Evolutionary conservation across 2,113 vertebrate species (phyloP).

Genomic region (Cottus gobio): DNA sequence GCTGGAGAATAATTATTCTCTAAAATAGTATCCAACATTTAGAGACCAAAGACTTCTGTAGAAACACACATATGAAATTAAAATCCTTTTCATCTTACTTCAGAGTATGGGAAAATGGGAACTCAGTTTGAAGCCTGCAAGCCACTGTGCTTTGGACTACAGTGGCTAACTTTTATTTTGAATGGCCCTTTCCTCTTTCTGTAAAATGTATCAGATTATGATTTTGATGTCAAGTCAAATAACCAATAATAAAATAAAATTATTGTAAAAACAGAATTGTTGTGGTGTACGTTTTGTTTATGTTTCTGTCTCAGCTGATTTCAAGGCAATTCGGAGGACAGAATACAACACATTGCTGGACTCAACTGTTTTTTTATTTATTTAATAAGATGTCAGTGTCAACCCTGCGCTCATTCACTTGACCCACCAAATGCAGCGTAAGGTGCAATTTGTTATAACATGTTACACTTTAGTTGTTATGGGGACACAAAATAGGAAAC

Average conservation of each 20-base stretch:
- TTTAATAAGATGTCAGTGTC: background rate
- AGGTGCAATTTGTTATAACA: background rate
- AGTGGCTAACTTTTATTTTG: background rate
- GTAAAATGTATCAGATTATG: slow-evolving; percentile 31
- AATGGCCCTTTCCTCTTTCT: slow-evolving; percentile 20
- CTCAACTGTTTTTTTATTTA: background rate
- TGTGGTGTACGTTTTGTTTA: background rate
- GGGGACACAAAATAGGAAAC: background rate
- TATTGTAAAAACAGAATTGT: slow-evolving; percentile 10
- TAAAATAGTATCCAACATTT: slow-evolving; percentile 3
- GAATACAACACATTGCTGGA: background rate
- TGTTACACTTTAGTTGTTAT: background rate
- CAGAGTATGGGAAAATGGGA: background rate
- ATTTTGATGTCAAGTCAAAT: slow-evolving; percentile 39
- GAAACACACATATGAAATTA: background rate
- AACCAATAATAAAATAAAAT: slow-evolving; percentile 58
- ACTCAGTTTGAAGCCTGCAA: slow-evolving; percentile 13
- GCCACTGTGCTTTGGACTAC: slow-evolving; percentile 15
- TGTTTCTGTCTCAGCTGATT: background rate
- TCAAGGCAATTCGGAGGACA: background rate
- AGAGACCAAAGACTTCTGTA: slow-evolving; percentile 18
- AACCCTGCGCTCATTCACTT: background rate
- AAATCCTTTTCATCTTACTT: background rate
- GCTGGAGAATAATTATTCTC: background rate
- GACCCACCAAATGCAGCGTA: background rate